Conservation (phyloP, 2,888 invertebrate species). For the Keiferia lycopersicella region DNA sequence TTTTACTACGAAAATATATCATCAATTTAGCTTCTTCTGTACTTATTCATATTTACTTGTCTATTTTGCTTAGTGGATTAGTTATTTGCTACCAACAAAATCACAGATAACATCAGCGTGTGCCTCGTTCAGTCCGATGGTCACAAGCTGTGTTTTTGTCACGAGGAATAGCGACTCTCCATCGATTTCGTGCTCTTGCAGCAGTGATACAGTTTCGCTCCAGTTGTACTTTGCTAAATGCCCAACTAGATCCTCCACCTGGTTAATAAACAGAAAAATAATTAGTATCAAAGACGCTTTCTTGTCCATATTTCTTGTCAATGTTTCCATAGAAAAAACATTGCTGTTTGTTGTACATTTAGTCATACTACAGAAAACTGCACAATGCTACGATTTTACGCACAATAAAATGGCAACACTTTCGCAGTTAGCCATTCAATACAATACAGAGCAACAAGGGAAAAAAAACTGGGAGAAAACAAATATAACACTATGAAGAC, state of each 20-base stretch:
- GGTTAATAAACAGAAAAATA: conserved; percentile 32
- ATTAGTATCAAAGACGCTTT: background rate
- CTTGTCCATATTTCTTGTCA: too few species aligned
- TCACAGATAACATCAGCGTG: conserved; percentile 62
- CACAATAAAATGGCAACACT: too few species aligned
- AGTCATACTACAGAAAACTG: too few species aligned
- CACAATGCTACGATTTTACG: too few species aligned
- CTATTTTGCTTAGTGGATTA: background rate
- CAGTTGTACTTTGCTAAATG: conserved; percentile 57
- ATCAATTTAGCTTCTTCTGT: background rate
- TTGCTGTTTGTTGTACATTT: too few species aligned
- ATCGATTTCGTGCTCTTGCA: conserved; percentile 71
- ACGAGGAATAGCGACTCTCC: conserved; percentile 68
- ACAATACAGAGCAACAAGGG: too few species aligned
- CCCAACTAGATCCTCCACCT: conserved; percentile 56
- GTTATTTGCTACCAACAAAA: conserved; percentile 45
- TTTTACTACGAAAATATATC: conserved; percentile 5
- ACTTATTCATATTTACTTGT: too few species aligned
- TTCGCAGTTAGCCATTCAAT: too few species aligned
- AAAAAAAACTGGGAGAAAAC: too few species aligned
- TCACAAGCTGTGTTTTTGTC: conserved; percentile 58
- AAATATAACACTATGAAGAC: too few species aligned
- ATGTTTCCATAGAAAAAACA: too few species aligned
- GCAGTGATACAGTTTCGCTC: conserved; percentile 58
- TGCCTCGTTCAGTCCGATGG: conserved; percentile 61